phyloP scores from a whole-genome alignment of 2,797 vertebrate species.

The Arnoldichthys spilopterus region DNA sequence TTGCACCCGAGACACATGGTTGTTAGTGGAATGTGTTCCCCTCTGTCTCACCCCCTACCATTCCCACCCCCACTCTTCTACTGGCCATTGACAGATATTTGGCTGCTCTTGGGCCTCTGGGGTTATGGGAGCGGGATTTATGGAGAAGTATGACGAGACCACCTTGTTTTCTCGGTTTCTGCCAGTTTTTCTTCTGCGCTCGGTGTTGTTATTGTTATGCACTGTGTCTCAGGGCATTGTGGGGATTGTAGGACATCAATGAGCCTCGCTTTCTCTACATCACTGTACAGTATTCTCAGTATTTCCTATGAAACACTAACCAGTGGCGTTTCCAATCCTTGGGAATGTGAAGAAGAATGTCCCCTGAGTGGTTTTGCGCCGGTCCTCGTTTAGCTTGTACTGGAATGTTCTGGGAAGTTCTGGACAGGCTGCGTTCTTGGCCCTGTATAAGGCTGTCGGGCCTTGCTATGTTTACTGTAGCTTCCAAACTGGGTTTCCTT shows the following conservation, averaged over 20 bases:
- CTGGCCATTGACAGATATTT: slow-evolving; percentile 24
- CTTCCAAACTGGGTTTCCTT: slow-evolving; percentile 14
- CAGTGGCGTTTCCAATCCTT: neutral
- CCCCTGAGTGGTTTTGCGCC: neutral
- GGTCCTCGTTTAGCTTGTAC: neutral
- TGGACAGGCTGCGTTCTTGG: slow-evolving; percentile 16
- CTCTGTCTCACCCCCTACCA: neutral
- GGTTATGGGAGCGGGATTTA: slow-evolving; percentile 11
- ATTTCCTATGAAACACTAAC: neutral
- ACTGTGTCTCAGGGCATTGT: neutral
- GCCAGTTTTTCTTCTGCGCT: slow-evolving; percentile 15
- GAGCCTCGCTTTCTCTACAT: neutral
- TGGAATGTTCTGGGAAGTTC: slow-evolving; percentile 14
- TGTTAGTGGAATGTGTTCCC: slow-evolving; percentile 8
- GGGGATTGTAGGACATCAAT: neutral
- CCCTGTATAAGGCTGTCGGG: neutral
- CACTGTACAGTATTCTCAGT: neutral
- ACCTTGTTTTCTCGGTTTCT: slow-evolving; percentile 3
- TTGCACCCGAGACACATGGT: neutral
- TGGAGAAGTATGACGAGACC: slow-evolving; percentile 5
- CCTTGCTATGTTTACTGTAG: slow-evolving; percentile 16
- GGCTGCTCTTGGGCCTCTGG: slow-evolving; percentile 1
- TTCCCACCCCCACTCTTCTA: slow-evolving; percentile 3
- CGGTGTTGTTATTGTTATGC: neutral
- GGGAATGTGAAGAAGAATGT: slow-evolving; percentile 17